phyloP scores from a whole-genome alignment of 2,113 vertebrate genomes.

The Cathartes aura region DNA sequence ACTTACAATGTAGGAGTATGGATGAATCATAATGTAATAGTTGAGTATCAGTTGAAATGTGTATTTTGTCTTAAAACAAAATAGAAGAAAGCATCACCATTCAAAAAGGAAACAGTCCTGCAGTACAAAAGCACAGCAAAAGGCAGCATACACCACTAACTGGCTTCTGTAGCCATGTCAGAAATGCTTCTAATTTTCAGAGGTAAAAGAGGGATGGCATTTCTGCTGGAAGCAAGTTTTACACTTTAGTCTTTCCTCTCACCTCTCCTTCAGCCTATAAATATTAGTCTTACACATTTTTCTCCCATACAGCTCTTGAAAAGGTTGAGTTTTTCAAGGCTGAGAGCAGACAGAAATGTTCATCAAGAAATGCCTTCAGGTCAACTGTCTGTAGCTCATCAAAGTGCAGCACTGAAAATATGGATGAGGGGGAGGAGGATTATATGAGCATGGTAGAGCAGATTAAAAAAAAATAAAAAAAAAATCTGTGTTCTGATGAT shows the following conservation, averaged over 20 bases:
- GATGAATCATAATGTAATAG: not conserved
- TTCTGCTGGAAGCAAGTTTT: conserved; percentile 62
- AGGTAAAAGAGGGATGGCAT: conserved; percentile 40
- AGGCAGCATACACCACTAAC: not conserved
- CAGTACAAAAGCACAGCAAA: conserved; percentile 11
- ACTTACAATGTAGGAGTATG: not conserved
- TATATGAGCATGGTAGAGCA: not conserved
- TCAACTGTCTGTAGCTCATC: conserved; percentile 30
- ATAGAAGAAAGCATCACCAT: not conserved
- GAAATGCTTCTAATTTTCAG: conserved; percentile 54
- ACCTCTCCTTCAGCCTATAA: conserved; percentile 17
- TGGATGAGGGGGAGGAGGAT: not conserved
- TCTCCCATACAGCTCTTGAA: conserved; percentile 12
- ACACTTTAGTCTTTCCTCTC: conserved; percentile 29
- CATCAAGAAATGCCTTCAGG: conserved; percentile 57
- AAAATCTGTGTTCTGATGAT: not conserved
- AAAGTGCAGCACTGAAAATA: not conserved
- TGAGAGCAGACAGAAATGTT: conserved; percentile 48
- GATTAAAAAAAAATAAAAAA: not conserved
- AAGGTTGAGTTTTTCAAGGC: conserved; percentile 55
- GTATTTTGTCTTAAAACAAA: not conserved
- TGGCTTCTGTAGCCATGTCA: conserved; percentile 24
- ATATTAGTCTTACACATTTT: conserved; percentile 52
- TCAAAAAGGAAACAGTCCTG: not conserved
- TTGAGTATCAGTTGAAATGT: not conserved